Evolutionary conservation across 2,797 vertebrate genomes (phyloP).

Genomic region (Acanthiza pusilla): DNA sequence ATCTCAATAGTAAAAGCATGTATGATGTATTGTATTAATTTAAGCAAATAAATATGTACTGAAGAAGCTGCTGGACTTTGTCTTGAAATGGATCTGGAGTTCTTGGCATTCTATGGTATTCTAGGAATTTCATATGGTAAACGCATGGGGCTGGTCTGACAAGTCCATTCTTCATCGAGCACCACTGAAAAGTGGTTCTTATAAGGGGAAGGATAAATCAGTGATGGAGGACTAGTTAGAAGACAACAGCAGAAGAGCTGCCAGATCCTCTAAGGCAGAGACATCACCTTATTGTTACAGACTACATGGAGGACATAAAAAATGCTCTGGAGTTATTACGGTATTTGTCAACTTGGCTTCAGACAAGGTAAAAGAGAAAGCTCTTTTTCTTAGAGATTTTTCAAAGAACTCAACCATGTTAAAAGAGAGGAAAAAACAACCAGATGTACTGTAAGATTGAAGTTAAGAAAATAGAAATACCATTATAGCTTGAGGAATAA

Average conservation of each 20-base stretch:
- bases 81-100: background rate
- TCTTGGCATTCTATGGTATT: background rate
- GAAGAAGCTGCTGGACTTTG: constrained; percentile 9
- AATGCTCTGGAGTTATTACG: background rate
- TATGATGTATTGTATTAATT: constrained; percentile 71
- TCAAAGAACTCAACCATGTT: background rate
- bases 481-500: background rate
- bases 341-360: background rate
- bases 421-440: background rate
- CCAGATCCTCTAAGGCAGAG: background rate
- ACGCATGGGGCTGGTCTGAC: background rate
- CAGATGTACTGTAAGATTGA: accelerated
- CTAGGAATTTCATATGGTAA: background rate
- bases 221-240: background rate
- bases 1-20: constrained; percentile 26
- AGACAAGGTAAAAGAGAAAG: background rate
- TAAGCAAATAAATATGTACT: constrained; percentile 72
- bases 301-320: background rate
- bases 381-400: background rate
- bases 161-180: background rate
- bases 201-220: background rate
- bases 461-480: background rate
- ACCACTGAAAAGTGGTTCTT: background rate
- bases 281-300: background rate
- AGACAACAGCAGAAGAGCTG: background rate